Conservation (phyloP, 2,797 vertebrate species). For the Pipistrellus pipistrellus region DNA sequence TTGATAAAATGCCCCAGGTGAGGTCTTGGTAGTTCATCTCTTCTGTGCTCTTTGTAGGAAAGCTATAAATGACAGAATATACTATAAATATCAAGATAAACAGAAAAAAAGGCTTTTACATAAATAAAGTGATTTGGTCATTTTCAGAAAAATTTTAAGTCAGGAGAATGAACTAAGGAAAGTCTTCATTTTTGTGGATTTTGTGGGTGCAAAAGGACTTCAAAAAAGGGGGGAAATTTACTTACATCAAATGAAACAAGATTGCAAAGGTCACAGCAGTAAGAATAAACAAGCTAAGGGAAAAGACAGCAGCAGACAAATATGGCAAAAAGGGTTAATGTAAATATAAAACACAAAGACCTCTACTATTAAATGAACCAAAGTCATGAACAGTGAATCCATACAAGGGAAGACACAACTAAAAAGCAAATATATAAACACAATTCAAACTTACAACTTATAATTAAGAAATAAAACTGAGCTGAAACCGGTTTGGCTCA, state of each 20-base stretch:
- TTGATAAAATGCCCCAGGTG: neutral
- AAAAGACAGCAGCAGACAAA: neutral
- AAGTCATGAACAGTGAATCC: neutral
- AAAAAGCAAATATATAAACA: conserved; percentile 32
- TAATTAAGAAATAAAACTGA: conserved; percentile 16
- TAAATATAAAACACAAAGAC: neutral
- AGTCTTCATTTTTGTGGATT: neutral
- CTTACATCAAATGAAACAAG: conserved; percentile 11
- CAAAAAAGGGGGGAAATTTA: neutral
- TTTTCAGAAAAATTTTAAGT: conserved; percentile 9
- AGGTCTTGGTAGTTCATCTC: neutral
- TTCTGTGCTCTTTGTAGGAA: neutral
- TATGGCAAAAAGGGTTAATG: neutral
- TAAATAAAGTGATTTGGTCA: neutral
- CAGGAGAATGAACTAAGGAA: neutral
- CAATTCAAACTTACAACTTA: neutral
- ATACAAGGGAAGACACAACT: neutral
- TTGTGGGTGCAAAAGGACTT: neutral
- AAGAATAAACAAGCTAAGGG: neutral
- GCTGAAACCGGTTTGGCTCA: too few species aligned
- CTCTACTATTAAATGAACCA: conserved; percentile 13
- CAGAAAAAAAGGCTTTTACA: neutral
- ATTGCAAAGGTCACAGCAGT: neutral
- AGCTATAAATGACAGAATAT: neutral
- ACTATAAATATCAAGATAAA: neutral